Conservation (phyloP, 1,140 invertebrate species). For the Drosophila tsacasi region DNA sequence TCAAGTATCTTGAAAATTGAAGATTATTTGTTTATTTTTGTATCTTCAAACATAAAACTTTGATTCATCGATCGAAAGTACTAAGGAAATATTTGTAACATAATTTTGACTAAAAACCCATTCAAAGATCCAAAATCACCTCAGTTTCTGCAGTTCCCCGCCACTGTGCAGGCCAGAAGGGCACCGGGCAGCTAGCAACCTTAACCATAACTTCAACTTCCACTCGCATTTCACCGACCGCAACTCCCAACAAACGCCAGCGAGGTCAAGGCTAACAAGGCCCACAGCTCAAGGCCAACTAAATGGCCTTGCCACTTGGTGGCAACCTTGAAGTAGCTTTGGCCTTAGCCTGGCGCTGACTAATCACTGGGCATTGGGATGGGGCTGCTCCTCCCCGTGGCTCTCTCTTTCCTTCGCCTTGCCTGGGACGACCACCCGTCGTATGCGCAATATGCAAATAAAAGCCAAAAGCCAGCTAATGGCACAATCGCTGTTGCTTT, state of each 20-base stretch:
- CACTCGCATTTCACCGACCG: slow-evolving; percentile 9
- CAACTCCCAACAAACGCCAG: not conserved
- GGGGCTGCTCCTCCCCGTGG: not conserved
- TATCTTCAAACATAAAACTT: not conserved
- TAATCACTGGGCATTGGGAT: slow-evolving; percentile 45
- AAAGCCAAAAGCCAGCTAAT: slow-evolving; percentile 33
- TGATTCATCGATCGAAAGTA: not conserved
- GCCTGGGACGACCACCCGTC: slow-evolving; percentile 21
- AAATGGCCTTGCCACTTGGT: not conserved
- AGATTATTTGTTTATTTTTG: not conserved
- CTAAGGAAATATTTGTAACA: not conserved
- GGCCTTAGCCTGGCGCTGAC: slow-evolving; percentile 28
- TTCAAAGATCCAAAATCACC: not conserved
- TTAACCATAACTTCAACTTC: slow-evolving; percentile 29
- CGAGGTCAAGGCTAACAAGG: slow-evolving; percentile 59
- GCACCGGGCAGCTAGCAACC: slow-evolving; percentile 17
- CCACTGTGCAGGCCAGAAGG: slow-evolving; percentile 28
- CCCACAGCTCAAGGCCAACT: not conserved
- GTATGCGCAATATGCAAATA: slow-evolving; percentile 78
- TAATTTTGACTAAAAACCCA: not conserved
- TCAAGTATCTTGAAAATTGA: not conserved
- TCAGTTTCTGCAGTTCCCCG: not conserved
- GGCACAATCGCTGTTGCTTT: slow-evolving; percentile 22
- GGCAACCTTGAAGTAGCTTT: slow-evolving; percentile 19
- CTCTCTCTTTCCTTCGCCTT: not conserved